A percentile compares a stretch with the other conserved stretches of the same genome.
These are phyloP conservation scores for sheep (Ovis aries) DNA, from an alignment of 2,113 vertebrate genomes.

Conservation along the genomic window DNA sequence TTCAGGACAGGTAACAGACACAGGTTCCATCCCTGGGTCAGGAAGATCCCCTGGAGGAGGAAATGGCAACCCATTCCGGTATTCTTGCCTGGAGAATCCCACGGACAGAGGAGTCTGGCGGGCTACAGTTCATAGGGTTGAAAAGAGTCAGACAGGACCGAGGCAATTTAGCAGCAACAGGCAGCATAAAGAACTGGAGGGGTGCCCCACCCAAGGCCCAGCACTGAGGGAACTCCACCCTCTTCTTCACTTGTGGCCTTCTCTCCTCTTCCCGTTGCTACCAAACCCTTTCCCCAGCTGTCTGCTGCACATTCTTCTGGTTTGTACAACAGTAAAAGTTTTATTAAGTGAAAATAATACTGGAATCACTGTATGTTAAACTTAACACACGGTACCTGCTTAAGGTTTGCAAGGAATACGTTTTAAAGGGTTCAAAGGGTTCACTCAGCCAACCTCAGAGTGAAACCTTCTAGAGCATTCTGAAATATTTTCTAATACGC, in stretches of 20 bases:
- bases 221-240: rapidly evolving
- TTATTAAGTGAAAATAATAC: background rate
- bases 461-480: background rate
- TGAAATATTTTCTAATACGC: background rate
- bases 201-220: background rate
- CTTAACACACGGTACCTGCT: rapidly evolving
- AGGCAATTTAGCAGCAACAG: background rate
- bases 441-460: background rate
- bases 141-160: background rate
- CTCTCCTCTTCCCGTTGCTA: background rate
- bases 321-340: background rate
- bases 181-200: rapidly evolving
- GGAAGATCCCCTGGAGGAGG: background rate
- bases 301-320: background rate
- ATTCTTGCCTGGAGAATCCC: background rate
- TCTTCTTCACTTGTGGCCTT: background rate
- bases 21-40: background rate
- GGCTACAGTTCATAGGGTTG: background rate
- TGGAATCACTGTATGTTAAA: too few species aligned
- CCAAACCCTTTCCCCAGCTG: background rate
- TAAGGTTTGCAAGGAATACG: background rate
- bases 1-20: background rate
- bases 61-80: background rate
- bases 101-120: rapidly evolving
- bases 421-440: background rate